A percentile compares a stretch with the other conserved stretches of the same genome.
phyloP scores from a whole-genome alignment of 1,140 invertebrate genomes.

The Pentalonia nigronervosa region DNA sequence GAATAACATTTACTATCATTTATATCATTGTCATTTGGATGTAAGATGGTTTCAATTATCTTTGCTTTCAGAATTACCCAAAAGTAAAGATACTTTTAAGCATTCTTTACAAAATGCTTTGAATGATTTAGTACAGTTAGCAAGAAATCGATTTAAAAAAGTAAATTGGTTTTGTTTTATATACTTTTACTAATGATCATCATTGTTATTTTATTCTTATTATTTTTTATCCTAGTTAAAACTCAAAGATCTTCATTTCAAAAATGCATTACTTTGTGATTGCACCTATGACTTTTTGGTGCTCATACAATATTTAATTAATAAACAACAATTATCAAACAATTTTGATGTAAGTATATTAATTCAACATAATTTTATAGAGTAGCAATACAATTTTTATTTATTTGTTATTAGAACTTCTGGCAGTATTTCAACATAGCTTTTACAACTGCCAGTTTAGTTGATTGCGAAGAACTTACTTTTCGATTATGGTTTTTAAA shows the following conservation, averaged over 20 bases:
- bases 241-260: conserved; percentile 19
- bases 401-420: conserved; percentile 47
- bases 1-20: conserved; percentile 51
- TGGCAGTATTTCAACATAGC: conserved; percentile 24
- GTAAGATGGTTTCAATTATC: conserved; percentile 43
- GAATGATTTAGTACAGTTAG: conserved; percentile 33
- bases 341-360: conserved; percentile 42
- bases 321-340: conserved; percentile 23
- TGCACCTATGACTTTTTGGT: conserved; percentile 41
- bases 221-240: not conserved
- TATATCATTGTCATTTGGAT: conserved; percentile 54
- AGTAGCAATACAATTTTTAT: not conserved
- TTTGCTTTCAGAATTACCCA: conserved; percentile 24
- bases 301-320: conserved; percentile 39
- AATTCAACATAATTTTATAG: not conserved
- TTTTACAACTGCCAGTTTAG: not conserved
- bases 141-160: conserved; percentile 49
- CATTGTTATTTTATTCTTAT: not conserved
- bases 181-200: not conserved
- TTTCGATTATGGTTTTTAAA: conserved; percentile 53
- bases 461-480: conserved; percentile 44
- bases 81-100: conserved; percentile 43
- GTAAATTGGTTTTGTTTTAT: conserved; percentile 19
- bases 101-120: not conserved
- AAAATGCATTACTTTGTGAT: conserved; percentile 48